Evolutionary conservation across 2,113 vertebrate species (phyloP).

Genomic region (Psittacula cyanocephala): DNA sequence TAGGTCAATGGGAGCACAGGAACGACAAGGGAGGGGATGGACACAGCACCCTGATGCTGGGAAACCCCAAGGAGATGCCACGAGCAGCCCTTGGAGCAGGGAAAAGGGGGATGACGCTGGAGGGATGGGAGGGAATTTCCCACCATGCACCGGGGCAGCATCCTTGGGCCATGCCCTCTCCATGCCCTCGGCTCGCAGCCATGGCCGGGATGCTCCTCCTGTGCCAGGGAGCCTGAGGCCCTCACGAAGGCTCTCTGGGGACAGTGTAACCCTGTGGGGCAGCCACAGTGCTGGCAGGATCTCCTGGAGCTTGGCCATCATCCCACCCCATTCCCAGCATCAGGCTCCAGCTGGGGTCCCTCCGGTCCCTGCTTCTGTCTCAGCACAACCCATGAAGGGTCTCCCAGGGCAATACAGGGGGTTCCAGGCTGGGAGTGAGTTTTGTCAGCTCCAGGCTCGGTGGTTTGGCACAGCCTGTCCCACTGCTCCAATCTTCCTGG

Average conservation of each 20-base stretch:
- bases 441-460: neutral
- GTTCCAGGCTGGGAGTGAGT: neutral
- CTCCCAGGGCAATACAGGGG: too few species aligned
- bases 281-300: neutral
- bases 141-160: conserved; percentile 10
- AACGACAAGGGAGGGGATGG: neutral
- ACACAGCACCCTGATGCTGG: fast-evolving
- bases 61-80: fast-evolving
- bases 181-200: neutral
- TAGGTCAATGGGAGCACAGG: neutral
- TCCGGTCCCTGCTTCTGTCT: neutral
- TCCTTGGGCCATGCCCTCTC: neutral
- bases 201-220: fast-evolving
- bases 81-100: neutral
- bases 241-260: fast-evolving
- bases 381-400: fast-evolving
- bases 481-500: neutral
- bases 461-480: neutral
- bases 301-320: neutral
- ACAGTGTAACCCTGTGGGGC: fast-evolving
- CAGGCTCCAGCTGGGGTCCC: fast-evolving
- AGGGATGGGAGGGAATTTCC: neutral
- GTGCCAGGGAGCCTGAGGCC: neutral
- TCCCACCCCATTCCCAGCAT: fast-evolving
- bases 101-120: neutral